Evolutionary conservation across 2,113 vertebrate genomes (phyloP), one percentile per base, ranked within the genome.

Genomic region (Ctenodactylus gundi): DNA sequence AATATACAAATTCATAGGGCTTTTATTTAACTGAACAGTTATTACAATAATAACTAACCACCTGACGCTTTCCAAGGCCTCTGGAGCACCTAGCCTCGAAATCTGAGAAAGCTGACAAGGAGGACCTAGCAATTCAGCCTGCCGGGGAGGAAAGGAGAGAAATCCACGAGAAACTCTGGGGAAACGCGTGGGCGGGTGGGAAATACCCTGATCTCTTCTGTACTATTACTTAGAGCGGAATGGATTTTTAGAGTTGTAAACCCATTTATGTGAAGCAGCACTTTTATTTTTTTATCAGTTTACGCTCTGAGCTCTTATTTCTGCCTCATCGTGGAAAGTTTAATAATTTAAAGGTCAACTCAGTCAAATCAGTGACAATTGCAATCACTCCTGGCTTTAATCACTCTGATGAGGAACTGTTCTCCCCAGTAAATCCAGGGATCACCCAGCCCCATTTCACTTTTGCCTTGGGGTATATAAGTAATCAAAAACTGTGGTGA

Each of bases 1-100:
- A 96, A 96, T 97, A 97, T 94, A 97, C 97, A 98, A 97, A 97
- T 98, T 97, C 91, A 95, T 97, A 97, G 84, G 70, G 78, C 58
- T 96, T 94, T 97, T 93, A 94, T 96, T 97, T 97, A 96, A 96
- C 91, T 86, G 73, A 96, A 95, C 64, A 95, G 89, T 94, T 96
- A 96, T 97, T 93, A 84, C 41, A 86, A 49, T 96, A 93, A 94
- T 96, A 96, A 96, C 88, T 94, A 95, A 97, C 57, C 90, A 88
- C 44, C 46, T 93, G 68, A 91, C 84, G 72, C 78, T 23, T 91
- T 85, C 51, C 41, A 78, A 65, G 78, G 77, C 31, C 82, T 82
- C 77, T 55, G 77, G 73, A 92, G 77, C 49, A 46, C 53, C n/a
- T 84, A 53, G n/a, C 62, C 68, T 77, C 78, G 90, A 96, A 95